Evolutionary conservation across 30 jellyfish, hydroid and myxozoan species (phyloP), one percentile per base, ranked within the genome.

Genomic region (Pelagia noctiluca): DNA sequence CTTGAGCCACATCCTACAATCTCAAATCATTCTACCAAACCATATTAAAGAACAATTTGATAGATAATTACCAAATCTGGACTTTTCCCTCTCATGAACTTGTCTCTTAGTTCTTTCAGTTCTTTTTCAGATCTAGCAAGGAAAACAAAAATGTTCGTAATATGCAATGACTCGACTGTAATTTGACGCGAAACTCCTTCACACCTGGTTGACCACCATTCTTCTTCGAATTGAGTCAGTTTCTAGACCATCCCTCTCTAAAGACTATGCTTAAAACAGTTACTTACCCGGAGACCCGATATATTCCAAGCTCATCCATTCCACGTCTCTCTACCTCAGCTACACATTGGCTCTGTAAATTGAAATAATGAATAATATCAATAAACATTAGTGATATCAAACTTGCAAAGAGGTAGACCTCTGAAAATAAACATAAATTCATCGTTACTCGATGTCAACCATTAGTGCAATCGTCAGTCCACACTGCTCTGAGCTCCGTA

Each of bases 201-300:
- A 10, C 12, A 61, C 28, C 24, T 61, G 74, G 28, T 28, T 61
- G 24, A 61, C 24, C 13, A 61, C 74, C 13, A 8, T 10, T 13
- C 28, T 23, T 61, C 23, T 28, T 25, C 13, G 74, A 32, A 35
- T 70, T 10, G n/a, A 31, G 11, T 38, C n/a, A n/a, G n/a, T n/a
- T n/a, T n/a, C n/a, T n/a, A n/a, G n/a, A n/a, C n/a, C n/a, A n/a
- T n/a, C n/a, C n/a, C n/a, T n/a, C n/a, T n/a, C n/a, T n/a, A n/a
- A n/a, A n/a, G n/a, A n/a, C n/a, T n/a, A n/a, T n/a, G n/a, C n/a
- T n/a, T n/a, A n/a, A n/a, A n/a, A n/a, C n/a, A n/a, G n/a, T n/a
- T n/a, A n/a, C 97, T 82, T 71, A 94, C 99, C 99, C 99, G 21
- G 99, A 95, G 4, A 94, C 97, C 1, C 99, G 97, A 64, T 94